These are phyloP conservation scores for Numenius arquata DNA, from an alignment of 2,113 vertebrate genomes.

Conservation along the genomic window DNA sequence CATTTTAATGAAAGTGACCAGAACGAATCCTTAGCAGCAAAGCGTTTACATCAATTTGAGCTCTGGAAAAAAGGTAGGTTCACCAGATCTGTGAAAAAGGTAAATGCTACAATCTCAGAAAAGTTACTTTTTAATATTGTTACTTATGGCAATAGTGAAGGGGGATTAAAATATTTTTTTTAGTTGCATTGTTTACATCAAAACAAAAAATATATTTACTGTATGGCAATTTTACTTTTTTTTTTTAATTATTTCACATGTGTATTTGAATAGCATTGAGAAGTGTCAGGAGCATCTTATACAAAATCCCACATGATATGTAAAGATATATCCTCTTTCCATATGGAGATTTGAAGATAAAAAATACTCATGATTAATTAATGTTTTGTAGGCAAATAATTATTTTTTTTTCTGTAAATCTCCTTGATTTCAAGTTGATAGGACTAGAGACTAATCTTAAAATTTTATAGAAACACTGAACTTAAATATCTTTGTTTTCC, in stretches of 20 bases:
- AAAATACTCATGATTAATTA: not conserved
- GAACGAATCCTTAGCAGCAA: conserved; percentile 77
- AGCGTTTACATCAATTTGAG: conserved; percentile 68
- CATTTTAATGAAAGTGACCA: conserved; percentile 78
- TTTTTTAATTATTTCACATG: not conserved
- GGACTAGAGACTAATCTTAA: not conserved
- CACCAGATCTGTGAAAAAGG: conserved; percentile 8
- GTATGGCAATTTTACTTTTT: not conserved
- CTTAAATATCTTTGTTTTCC: not conserved
- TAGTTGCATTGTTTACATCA: not conserved
- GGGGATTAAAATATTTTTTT: not conserved
- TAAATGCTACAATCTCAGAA: not conserved
- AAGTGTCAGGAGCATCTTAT: not conserved
- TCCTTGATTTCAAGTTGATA: not conserved
- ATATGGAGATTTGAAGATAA: not conserved
- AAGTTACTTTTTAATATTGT: not conserved
- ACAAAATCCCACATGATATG: not conserved
- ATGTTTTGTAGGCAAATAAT: not conserved
- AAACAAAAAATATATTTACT: not conserved
- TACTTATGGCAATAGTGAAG: not conserved
- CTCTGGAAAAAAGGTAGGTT: conserved; percentile 45
- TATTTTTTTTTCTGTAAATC: not conserved
- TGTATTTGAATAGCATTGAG: not conserved
- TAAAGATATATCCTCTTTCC: not conserved
- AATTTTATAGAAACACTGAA: not conserved